Evolutionary conservation across 2,797 vertebrate species (phyloP).

Genomic region (Clarias pachynema): DNA sequence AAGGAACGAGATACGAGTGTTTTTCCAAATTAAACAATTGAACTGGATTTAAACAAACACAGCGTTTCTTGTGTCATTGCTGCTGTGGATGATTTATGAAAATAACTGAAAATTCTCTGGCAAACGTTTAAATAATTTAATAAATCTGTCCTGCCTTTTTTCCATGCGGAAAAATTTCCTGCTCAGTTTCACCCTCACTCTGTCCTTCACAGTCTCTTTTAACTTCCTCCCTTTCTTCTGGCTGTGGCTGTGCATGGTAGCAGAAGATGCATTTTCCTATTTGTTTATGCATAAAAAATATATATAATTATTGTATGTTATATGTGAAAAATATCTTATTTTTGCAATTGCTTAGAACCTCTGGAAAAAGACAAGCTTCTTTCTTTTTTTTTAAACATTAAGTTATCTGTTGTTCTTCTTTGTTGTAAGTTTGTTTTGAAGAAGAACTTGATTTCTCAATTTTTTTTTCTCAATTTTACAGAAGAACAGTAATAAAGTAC

Average conservation of each 20-base stretch:
- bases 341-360: background rate
- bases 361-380: slow-evolving; percentile 45
- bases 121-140: too few species aligned
- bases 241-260: background rate
- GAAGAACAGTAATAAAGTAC: slow-evolving; percentile 62
- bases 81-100: background rate
- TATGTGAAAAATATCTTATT: background rate
- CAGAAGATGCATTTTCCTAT: background rate
- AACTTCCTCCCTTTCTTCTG: background rate
- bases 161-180: background rate
- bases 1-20: background rate
- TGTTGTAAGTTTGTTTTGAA: slow-evolving; percentile 48
- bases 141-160: background rate
- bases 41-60: background rate
- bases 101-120: too few species aligned
- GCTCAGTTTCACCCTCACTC: background rate
- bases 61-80: background rate
- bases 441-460: slow-evolving; percentile 37
- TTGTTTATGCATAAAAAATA: background rate
- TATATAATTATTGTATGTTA: background rate
- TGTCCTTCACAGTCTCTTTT: background rate
- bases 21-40: background rate
- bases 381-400: slow-evolving; percentile 40
- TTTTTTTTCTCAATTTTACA: slow-evolving; percentile 59
- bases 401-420: slow-evolving; percentile 33